phyloP scores from a whole-genome alignment of 1,140 invertebrate species.

The Ceratina japonica region DNA sequence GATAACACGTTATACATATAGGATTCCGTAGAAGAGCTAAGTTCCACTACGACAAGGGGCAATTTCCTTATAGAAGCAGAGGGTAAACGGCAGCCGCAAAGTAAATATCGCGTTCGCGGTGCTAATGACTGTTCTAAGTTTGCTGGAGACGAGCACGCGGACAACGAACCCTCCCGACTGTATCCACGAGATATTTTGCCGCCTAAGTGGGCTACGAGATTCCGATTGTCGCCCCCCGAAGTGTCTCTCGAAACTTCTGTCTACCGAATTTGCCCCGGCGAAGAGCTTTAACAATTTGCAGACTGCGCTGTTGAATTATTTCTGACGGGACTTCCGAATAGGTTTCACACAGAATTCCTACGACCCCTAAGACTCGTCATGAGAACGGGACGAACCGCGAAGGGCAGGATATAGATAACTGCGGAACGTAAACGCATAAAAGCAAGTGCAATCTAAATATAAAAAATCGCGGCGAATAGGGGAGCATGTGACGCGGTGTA shows the following conservation, averaged over 20 bases:
- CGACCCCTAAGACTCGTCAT: neutral
- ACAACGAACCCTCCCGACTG: slow-evolving; percentile 64
- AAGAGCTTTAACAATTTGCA: neutral
- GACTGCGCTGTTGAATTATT: too few species aligned
- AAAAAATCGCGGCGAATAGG: slow-evolving; percentile 19
- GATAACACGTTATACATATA: too few species aligned
- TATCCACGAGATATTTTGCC: slow-evolving; percentile 38
- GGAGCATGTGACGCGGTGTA: slow-evolving; percentile 20
- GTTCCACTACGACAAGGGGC: neutral
- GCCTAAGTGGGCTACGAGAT: slow-evolving; percentile 37
- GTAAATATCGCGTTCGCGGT: slow-evolving; percentile 60
- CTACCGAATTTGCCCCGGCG: too few species aligned
- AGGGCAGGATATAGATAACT: neutral
- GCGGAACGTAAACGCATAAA: neutral
- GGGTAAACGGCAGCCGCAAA: slow-evolving; percentile 28
- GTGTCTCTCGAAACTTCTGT: neutral
- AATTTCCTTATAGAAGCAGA: neutral
- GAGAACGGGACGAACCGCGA: neutral
- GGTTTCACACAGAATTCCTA: too few species aligned
- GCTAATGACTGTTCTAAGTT: slow-evolving; percentile 73
- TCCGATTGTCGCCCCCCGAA: slow-evolving; percentile 22
- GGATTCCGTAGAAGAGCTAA: too few species aligned
- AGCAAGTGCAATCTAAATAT: slow-evolving; percentile 38
- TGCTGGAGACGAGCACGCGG: slow-evolving; percentile 64
- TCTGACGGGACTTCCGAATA: too few species aligned